Evolutionary conservation across 2,113 vertebrate species (phyloP).

Genomic region (Carassius carassius): DNA sequence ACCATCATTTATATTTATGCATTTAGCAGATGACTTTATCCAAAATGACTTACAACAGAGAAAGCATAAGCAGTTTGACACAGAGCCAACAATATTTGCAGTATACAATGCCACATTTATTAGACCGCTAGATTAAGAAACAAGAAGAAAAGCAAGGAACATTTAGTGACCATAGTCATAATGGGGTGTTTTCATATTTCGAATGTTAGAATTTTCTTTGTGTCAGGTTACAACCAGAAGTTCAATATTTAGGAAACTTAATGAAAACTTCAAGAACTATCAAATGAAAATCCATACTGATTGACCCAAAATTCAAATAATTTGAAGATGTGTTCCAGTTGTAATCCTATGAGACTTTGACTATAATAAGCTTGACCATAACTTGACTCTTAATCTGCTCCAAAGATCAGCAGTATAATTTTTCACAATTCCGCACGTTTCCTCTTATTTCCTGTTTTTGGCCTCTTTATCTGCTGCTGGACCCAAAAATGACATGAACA

Average conservation of each 20-base stretch:
- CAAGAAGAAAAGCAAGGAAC: no score
- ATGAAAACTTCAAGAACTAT: no score
- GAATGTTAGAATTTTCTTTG: neutral
- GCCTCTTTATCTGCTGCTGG: conserved; percentile 44
- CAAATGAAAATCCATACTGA: neutral
- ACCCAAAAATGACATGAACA: conserved; percentile 40
- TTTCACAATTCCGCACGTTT: conserved; percentile 23
- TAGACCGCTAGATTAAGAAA: neutral
- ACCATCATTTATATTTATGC: neutral
- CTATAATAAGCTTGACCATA: conserved; percentile 28
- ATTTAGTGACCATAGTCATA: no score
- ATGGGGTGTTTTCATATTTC: no score
- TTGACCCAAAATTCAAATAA: neutral
- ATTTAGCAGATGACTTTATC: neutral
- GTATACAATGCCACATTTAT: neutral
- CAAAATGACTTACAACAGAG: neutral
- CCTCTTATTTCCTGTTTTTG: conserved; percentile 44
- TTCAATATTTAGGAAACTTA: no score
- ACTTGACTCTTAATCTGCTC: conserved; percentile 32
- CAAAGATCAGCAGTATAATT: conserved; percentile 34
- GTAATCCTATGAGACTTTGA: neutral
- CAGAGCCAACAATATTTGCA: neutral
- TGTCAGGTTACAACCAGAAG: neutral
- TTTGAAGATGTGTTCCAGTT: conserved; percentile 2
- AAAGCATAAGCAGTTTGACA: neutral